Evolutionary conservation across 2,888 invertebrate species (phyloP).

Genomic region (Agriopis leucophaearia): DNA sequence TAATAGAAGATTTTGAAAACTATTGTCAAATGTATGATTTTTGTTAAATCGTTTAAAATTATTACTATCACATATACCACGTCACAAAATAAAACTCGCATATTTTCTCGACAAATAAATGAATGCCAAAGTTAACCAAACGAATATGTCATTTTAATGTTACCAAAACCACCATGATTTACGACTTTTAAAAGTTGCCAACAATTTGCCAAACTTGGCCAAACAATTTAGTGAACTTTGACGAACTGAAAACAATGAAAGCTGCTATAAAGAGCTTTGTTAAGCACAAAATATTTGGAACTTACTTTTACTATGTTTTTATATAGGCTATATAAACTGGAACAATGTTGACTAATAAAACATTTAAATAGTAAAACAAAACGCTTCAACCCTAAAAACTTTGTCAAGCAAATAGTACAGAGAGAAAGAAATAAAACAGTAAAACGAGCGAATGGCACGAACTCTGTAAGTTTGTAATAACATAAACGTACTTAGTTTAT

Average conservation of each 20-base stretch:
- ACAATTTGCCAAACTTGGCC: conserved; percentile 14
- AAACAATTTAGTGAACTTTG: conserved; percentile 10
- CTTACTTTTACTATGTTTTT: conserved; percentile 17
- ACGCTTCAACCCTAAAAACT: background rate
- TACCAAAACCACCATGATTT: conserved; percentile 8
- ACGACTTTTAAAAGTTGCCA: conserved; percentile 4
- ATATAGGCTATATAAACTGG: conserved; percentile 15
- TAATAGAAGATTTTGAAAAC: no score
- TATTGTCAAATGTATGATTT: no score
- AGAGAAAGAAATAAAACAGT: background rate
- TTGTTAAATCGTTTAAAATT: background rate
- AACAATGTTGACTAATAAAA: conserved; percentile 42
- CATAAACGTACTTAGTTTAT: no score
- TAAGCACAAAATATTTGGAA: conserved; percentile 22
- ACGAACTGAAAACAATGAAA: conserved; percentile 22
- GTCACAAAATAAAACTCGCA: background rate
- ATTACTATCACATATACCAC: no score
- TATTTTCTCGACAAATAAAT: background rate
- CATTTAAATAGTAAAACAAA: conserved; percentile 40
- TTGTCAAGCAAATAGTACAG: conserved; percentile 29
- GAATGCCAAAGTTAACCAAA: background rate
- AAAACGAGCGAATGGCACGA: background rate
- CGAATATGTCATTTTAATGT: conserved; percentile 9
- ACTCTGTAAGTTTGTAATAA: background rate
- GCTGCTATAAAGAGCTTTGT: conserved; percentile 12